Conservation (phyloP, 2,113 vertebrate genomes). For the Sylvicapra grimmia region DNA sequence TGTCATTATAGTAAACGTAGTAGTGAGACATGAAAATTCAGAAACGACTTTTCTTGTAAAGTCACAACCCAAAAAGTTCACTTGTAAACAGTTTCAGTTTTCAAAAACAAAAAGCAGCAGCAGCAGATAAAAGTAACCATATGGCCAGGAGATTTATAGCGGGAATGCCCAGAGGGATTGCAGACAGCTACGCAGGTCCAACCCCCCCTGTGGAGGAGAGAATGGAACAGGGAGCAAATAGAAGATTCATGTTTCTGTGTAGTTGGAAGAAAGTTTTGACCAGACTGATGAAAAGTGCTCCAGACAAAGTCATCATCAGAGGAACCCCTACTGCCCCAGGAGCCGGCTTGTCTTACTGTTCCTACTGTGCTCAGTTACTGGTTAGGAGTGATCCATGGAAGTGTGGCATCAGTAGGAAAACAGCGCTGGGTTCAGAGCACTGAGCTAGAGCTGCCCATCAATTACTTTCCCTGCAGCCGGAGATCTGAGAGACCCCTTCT, state of each 20-base stretch:
- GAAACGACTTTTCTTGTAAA: background rate
- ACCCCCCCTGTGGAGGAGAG: background rate
- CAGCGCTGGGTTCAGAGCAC: background rate
- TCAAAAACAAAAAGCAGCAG: background rate
- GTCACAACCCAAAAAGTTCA: background rate
- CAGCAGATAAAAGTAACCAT: background rate
- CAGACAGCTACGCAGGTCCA: background rate
- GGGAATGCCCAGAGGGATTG: background rate
- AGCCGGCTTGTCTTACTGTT: background rate
- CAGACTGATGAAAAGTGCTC: background rate
- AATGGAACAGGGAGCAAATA: background rate
- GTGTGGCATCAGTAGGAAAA: background rate
- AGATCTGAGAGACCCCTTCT: background rate
- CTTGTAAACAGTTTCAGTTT: background rate
- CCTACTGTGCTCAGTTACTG: background rate
- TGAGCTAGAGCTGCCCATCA: background rate
- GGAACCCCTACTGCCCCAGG: background rate
- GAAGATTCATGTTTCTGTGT: background rate
- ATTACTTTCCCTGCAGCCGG: too few relatives aligned
- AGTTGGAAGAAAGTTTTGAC: background rate
- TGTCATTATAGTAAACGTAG: background rate
- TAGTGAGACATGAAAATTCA: background rate
- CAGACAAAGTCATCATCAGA: background rate
- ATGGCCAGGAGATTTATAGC: background rate
- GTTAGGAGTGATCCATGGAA: background rate